Evolutionary conservation across 1,140 invertebrate genomes (phyloP).

Genomic region (Mya arenaria): DNA sequence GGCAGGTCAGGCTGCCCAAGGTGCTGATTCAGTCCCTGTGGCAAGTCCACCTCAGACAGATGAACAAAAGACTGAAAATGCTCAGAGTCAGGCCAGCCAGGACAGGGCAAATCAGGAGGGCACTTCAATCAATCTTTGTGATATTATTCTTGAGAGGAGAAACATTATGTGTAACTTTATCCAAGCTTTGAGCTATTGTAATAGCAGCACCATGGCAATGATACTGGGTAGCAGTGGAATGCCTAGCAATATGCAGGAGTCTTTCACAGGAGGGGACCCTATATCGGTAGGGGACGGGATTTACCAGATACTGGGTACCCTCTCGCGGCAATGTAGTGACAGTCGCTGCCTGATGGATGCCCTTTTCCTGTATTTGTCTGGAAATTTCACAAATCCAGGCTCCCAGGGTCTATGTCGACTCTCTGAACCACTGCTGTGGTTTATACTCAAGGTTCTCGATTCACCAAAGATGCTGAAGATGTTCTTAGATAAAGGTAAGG

Average conservation of each 20-base stretch:
- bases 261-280: slow-evolving; percentile 82
- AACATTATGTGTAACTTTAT: slow-evolving; percentile 91
- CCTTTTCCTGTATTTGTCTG: slow-evolving; percentile 88
- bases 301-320: slow-evolving; percentile 89
- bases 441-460: slow-evolving; percentile 88
- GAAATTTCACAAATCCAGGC: slow-evolving; percentile 56
- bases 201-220: slow-evolving; percentile 83
- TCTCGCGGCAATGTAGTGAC: slow-evolving; percentile 88
- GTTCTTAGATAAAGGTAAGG: slow-evolving; percentile 85
- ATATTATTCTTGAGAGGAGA: slow-evolving; percentile 77
- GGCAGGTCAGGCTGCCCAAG: slow-evolving; percentile 64
- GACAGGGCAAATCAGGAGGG: slow-evolving; percentile 21
- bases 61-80: slow-evolving; percentile 69
- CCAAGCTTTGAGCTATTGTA: slow-evolving; percentile 83
- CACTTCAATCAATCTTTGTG: slow-evolving; percentile 66
- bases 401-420: slow-evolving; percentile 78
- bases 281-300: slow-evolving; percentile 91
- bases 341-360: slow-evolving; percentile 88
- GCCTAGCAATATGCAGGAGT: slow-evolving; percentile 69
- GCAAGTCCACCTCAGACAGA: slow-evolving; percentile 59
- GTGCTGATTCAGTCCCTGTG: slow-evolving; percentile 46
- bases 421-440: slow-evolving; percentile 89
- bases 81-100: slow-evolving; percentile 25
- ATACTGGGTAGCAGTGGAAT: slow-evolving; percentile 75
- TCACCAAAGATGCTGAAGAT: slow-evolving; percentile 85